Conservation (phyloP, 2,797 vertebrate genomes). For the Mallotus villosus region DNA sequence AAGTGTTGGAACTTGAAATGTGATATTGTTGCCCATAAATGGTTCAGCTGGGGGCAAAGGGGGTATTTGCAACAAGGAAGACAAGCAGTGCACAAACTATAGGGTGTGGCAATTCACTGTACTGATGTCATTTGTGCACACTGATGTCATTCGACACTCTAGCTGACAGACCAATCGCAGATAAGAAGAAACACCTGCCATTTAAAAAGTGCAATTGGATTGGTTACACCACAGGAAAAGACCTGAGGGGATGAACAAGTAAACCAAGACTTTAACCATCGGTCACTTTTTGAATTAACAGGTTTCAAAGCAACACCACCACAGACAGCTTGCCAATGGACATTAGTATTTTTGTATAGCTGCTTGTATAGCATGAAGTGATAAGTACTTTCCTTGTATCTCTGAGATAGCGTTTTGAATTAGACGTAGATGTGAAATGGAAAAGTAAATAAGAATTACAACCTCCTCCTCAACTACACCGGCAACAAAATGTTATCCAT, state of each 20-base stretch:
- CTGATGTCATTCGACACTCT: neutral
- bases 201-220: conserved; percentile 36
- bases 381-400: conserved; percentile 29
- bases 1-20: too few species aligned
- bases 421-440: conserved; percentile 22
- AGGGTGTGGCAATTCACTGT: conserved; percentile 6
- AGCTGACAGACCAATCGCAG: conserved; percentile 38
- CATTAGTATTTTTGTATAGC: conserved; percentile 8
- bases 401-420: conserved; percentile 1
- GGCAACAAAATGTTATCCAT: conserved; percentile 48
- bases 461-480: conserved; percentile 21
- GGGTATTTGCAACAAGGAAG: conserved; percentile 6
- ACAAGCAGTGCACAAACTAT: neutral
- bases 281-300: conserved; percentile 49
- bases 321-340: conserved; percentile 22
- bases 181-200: conserved; percentile 48
- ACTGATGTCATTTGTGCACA: conserved; percentile 18
- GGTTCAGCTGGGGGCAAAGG: neutral
- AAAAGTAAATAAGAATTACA: conserved; percentile 44
- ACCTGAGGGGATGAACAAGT: conserved; percentile 55
- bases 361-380: conserved; percentile 6
- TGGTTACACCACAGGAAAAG: conserved; percentile 40
- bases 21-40: too few species aligned
- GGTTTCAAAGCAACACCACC: conserved; percentile 47
- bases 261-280: conserved; percentile 54